Conservation (phyloP, 1,140 invertebrate genomes). For the Magallana gigas region DNA sequence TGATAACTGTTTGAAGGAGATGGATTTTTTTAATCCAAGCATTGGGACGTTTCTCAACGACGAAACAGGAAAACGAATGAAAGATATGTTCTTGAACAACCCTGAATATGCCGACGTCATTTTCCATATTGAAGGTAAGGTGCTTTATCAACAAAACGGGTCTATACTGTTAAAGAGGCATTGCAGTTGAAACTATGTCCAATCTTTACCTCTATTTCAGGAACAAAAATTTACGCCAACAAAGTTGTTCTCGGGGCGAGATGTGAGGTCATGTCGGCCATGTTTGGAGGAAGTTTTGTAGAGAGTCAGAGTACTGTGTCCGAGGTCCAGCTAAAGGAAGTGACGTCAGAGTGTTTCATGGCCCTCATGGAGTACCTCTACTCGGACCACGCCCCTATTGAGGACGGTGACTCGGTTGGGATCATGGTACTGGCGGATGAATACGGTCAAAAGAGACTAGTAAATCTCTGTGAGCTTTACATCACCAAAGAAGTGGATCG, state of each 20-base stretch:
- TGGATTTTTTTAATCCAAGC: conserved; percentile 77
- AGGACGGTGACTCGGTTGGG: conserved; percentile 70
- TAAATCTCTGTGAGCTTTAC: conserved; percentile 76
- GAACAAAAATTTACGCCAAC: conserved; percentile 68
- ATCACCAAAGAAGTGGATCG: conserved; percentile 75
- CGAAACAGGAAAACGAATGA: conserved; percentile 72
- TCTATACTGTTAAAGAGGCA: no score
- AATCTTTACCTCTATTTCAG: conserved; percentile 55
- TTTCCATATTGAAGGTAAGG: conserved; percentile 72
- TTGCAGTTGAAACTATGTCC: no score
- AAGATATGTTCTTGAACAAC: conserved; percentile 72
- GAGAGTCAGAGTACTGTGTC: conserved; percentile 58
- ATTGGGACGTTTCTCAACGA: conserved; percentile 77
- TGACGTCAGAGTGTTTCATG: conserved; percentile 68
- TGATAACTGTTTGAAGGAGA: conserved; percentile 68
- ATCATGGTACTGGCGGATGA: conserved; percentile 72
- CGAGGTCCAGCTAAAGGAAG: conserved; percentile 66
- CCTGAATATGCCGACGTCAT: conserved; percentile 68
- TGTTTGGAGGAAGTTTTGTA: conserved; percentile 72
- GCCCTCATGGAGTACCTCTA: conserved; percentile 75
- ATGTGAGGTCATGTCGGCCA: conserved; percentile 74
- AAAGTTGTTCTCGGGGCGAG: conserved; percentile 66
- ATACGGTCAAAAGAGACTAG: conserved; percentile 69
- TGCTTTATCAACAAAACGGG: not conserved
- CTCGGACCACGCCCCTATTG: conserved; percentile 75